phyloP scores from a whole-genome alignment of 30 jellyfish, hydroid and myxozoan species.

The Mastigias papua region DNA sequence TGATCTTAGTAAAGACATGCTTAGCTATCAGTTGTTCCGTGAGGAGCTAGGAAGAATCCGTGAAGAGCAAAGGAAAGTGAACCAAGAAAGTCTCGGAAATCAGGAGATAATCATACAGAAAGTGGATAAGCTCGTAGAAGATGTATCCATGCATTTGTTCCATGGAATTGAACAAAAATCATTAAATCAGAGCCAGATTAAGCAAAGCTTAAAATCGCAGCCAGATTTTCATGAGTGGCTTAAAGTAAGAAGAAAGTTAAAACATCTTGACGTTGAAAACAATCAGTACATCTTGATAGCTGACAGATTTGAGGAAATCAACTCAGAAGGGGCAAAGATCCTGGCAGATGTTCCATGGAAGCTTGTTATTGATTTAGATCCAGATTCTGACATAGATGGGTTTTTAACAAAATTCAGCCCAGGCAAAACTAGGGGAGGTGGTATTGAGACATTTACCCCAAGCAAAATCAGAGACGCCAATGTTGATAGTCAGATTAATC shows the following conservation, averaged over 20 bases:
- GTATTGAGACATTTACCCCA: conserved; percentile 25
- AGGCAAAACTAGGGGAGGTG: conserved; percentile 22
- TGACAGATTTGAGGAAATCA: conserved; percentile 16
- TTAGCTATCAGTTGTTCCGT: conserved; percentile 15
- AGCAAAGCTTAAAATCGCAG: not conserved
- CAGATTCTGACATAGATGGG: conserved; percentile 37
- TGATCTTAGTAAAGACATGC: conserved; percentile 15
- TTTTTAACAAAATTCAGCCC: not conserved
- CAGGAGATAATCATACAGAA: not conserved
- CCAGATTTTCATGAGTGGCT: conserved; percentile 18
- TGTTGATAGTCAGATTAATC: conserved; percentile 8
- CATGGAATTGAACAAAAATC: not conserved
- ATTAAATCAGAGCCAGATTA: conserved; percentile 22
- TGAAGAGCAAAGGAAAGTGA: not conserved
- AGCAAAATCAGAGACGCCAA: conserved; percentile 17
- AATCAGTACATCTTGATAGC: conserved; percentile 31
- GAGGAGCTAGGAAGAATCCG: conserved; percentile 21
- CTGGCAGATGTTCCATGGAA: conserved; percentile 48
- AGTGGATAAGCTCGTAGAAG: not conserved
- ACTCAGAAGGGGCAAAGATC: not conserved
- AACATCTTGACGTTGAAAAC: conserved; percentile 25
- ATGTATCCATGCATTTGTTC: not conserved
- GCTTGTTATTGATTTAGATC: conserved; percentile 41
- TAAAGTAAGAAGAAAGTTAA: conserved; percentile 6
- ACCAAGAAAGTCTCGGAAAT: not conserved